Percentiles rank a stretch among this genome's conserved stretches.
phyloP scores from a whole-genome alignment of 2,888 invertebrate genomes.

The Heterodera filipjevi region DNA sequence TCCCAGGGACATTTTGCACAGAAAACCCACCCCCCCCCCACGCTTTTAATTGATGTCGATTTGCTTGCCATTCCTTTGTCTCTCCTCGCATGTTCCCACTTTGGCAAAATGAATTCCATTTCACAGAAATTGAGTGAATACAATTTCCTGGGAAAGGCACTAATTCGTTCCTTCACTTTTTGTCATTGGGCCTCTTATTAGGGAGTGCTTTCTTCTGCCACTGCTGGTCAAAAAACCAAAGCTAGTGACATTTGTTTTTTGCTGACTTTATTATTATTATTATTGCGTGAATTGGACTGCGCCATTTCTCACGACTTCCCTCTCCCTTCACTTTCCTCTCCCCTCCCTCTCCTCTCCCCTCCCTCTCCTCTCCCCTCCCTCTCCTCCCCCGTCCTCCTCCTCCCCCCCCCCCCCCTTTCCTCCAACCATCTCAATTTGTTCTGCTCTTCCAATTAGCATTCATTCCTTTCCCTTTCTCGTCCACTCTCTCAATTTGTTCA shows the following conservation, averaged over 20 bases:
- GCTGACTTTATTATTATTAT: neutral
- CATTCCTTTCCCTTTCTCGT: neutral
- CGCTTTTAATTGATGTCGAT: neutral
- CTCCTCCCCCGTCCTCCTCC: neutral
- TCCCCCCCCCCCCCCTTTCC: neutral
- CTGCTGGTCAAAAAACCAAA: neutral
- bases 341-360: neutral
- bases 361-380: no score
- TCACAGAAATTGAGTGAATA: neutral
- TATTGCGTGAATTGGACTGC: neutral
- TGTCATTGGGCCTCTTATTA: neutral
- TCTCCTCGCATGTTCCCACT: neutral
- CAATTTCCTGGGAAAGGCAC: neutral
- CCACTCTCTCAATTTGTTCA: neutral
- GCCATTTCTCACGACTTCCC: neutral
- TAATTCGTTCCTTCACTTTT: neutral
- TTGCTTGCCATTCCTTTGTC: neutral
- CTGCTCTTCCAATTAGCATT: constrained; percentile 11
- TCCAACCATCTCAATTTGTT: neutral
- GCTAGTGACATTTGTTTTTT: neutral
- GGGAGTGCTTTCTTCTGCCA: neutral
- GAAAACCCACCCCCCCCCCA: neutral
- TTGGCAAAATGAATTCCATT: neutral
- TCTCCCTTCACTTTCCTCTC: neutral
- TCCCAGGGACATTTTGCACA: neutral